These are phyloP conservation scores for Nesospiza acunhae DNA, from an alignment of 2,113 vertebrate species.

Conservation along the genomic window DNA sequence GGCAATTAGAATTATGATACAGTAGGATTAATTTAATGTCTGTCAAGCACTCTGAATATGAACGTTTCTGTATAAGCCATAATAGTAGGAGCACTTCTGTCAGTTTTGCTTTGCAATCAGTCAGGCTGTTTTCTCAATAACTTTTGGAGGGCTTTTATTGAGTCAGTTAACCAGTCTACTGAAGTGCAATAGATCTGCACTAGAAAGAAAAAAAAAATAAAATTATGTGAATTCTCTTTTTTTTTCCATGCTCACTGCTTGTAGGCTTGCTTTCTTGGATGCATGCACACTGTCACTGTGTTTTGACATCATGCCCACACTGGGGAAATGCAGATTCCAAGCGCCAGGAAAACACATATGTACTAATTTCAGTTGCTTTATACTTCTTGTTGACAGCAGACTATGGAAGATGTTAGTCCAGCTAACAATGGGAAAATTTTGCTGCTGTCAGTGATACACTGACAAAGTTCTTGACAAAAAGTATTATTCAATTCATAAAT, in stretches of 20 bases:
- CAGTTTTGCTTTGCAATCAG: constrained; percentile 26
- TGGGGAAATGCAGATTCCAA: constrained; percentile 1
- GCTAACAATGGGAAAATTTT: background rate
- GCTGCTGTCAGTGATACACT: background rate
- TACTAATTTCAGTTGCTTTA: background rate
- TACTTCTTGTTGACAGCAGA: background rate
- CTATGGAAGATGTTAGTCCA: background rate
- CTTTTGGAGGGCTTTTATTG: constrained; percentile 45
- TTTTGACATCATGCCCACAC: constrained; percentile 9
- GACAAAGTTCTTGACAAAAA: background rate
- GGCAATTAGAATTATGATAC: constrained; percentile 44
- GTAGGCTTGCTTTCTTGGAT: constrained; percentile 35
- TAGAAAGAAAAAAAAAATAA: background rate
- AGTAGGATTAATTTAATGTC: constrained; percentile 34
- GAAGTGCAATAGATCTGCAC: constrained; percentile 38
- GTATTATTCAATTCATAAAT: background rate
- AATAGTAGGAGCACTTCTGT: constrained; percentile 33
- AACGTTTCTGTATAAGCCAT: background rate
- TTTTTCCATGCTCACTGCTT: background rate
- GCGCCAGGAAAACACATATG: background rate
- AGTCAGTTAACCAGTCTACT: constrained; percentile 39
- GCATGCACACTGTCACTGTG: constrained; percentile 25
- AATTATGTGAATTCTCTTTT: background rate
- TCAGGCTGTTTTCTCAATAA: constrained; percentile 9
- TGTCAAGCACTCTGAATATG: constrained; percentile 31